Base-by-base conservation (phyloP, 2,797 vertebrate genomes). In the Cacajao melanocephalus region DNA sequence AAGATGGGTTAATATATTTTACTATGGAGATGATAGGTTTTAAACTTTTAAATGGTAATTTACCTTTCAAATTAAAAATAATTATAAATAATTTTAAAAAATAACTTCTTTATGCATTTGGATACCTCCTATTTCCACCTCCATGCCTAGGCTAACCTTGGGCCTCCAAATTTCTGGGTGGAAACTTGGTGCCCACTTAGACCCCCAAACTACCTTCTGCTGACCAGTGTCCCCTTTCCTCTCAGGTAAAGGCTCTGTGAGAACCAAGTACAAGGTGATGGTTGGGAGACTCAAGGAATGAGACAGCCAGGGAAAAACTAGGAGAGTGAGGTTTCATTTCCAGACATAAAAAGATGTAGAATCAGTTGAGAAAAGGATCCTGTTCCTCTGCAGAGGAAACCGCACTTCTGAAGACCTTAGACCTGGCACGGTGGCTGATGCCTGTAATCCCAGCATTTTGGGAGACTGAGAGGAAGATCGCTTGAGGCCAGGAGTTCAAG, bases 81-180 rank as follows among this genome's bases (percentile, higher is more conserved):
- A 7, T 17, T 72, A 86, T 19, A 79, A 94, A 22, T 5, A 30
- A 48, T 84, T 84, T 81, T 52, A 4, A 44, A 46, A 61, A 96
- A n/a, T 9, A 85, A 33, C 33, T 17, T 75, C 4, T 84, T 44
- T 88, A 36, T 79, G n/a, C 55, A 80, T 58, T 61, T 85, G 36
- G 39, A 19, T 5, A 75, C 61, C 5, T 85, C 19, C 41, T 85
- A 20, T 28, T 46, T 73, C 58, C 39, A 76, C 22, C 36, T 36
- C 20, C 48, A 33, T 20, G 52, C 20, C 3, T 10, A 57, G 17
- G 46, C 10, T 28, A 61, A 55, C 22, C 10, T 88, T 57, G 30
- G 22, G 14, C 24, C 30, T 61, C 6, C 8, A 72, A 1, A 36
- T 55, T n/a, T 15, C 0, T 26, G 67, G 9, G 2, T 2, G 14